Base-by-base conservation (phyloP, 2,797 vertebrate genomes). In the Hephaestus fuliginosus region DNA sequence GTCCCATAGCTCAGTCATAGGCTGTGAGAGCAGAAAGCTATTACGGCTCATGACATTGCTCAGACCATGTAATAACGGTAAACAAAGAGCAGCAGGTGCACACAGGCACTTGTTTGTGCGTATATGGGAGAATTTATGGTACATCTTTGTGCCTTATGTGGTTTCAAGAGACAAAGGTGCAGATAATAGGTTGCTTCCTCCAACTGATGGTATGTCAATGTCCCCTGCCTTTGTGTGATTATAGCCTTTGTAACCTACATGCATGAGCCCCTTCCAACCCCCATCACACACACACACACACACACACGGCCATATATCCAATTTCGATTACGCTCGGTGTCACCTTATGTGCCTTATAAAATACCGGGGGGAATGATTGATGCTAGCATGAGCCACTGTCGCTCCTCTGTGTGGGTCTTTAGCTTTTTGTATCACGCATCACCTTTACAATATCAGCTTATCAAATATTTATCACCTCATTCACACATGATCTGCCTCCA, bases 401-500 rank as follows among this genome's bases (percentile, higher is more conserved):
- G 48, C 67, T 33, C 49, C 43, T 68, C 48, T 76, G 22, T 80
- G 73, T 70, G 61, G 57, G 61, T 66, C 80, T 78, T 66, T 62
- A 67, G 73, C 67, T 74, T 79, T 82, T 77, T 86, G 78, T 88
- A 52, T 80, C 36, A 64, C 17, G 75, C 46, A 60, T 84, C 75
- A 82, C 76, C 78, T 84, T 80, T 84, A 81, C 76, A 85, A 67
- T 86, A 89, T 87, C 51, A 78, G 22, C 82, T 55, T 53, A 85
- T 93, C 70, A 84, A 93, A 89, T 89, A 93, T 91, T 86, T 56
- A 93, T 69, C n/a, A 22, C 55, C 66, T 71, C 77, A 76, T 79
- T 83, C 76, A 69, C 64, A 62, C 74, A 70, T 63, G 69, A 80
- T 61, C 68, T 49, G 72, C 55, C 43, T 44, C 55, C 20, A 30